These are phyloP conservation scores for Linnaemya tessellans DNA, from an alignment of 2,888 invertebrate species.

Conservation along the genomic window DNA sequence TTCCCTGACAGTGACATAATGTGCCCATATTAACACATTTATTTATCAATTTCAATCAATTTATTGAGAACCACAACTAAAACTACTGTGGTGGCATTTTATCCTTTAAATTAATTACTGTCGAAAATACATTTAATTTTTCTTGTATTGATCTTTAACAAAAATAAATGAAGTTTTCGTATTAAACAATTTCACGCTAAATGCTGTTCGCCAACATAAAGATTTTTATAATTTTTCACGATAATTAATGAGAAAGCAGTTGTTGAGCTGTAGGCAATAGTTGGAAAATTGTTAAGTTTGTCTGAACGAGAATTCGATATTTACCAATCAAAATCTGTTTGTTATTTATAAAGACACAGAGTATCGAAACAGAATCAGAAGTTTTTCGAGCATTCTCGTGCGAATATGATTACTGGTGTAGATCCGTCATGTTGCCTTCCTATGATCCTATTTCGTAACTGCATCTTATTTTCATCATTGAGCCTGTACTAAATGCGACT, in stretches of 20 bases:
- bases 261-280: neutral
- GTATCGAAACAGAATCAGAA: too few relatives aligned
- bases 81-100: slow-evolving; percentile 47
- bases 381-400: too few relatives aligned
- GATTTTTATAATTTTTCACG: slow-evolving; percentile 2
- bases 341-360: too few relatives aligned
- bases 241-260: neutral
- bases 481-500: too few relatives aligned
- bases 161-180: slow-evolving; percentile 35
- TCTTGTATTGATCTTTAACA: slow-evolving; percentile 27
- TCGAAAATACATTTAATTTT: slow-evolving; percentile 34
- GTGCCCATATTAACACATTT: slow-evolving; percentile 73
- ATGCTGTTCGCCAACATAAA: neutral
- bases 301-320: too few relatives aligned
- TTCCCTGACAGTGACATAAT: slow-evolving; percentile 61
- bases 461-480: too few relatives aligned
- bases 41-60: slow-evolving; percentile 21
- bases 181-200: slow-evolving; percentile 48
- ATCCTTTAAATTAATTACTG: slow-evolving; percentile 57
- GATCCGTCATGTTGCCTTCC: too few relatives aligned
- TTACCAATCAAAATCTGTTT: too few relatives aligned
- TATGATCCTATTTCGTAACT: too few relatives aligned
- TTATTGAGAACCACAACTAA: neutral
- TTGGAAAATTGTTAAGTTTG: neutral
- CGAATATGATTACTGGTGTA: too few relatives aligned